These are phyloP conservation scores for Ostrea denselamellosa DNA, from an alignment of 1,140 invertebrate species.

Conservation along the genomic window DNA sequence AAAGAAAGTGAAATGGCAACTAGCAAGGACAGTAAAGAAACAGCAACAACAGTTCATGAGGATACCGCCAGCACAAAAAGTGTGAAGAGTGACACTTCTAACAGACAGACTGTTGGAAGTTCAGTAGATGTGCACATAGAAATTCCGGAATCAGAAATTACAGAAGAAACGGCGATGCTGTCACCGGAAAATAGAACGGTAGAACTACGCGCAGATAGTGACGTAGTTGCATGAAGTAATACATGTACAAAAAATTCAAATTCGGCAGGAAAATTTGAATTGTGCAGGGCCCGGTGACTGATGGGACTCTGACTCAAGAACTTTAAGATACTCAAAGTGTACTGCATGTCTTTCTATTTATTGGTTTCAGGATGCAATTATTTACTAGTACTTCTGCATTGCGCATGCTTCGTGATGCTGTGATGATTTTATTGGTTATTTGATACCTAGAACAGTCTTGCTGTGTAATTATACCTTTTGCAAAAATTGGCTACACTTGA, in stretches of 20 bases:
- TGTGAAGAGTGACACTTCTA: slow-evolving; percentile 49
- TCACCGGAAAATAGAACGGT: slow-evolving; percentile 57
- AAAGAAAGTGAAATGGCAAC: slow-evolving; percentile 44
- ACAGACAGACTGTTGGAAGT: slow-evolving; percentile 49
- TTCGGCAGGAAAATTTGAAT: slow-evolving; percentile 17
- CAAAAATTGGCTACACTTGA: not conserved
- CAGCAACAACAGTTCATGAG: slow-evolving; percentile 47
- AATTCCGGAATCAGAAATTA: slow-evolving; percentile 42
- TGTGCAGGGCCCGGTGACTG: not conserved
- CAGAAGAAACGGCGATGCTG: not conserved
- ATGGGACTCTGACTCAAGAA: slow-evolving; percentile 30
- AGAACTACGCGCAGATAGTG: slow-evolving; percentile 75
- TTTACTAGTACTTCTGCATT: slow-evolving; percentile 12
- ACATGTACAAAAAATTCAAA: slow-evolving; percentile 1
- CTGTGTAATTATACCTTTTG: not conserved
- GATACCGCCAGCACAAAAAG: slow-evolving; percentile 42
- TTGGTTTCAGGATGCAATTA: slow-evolving; percentile 47
- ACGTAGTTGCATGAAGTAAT: slow-evolving; percentile 72
- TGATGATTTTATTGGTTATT: not conserved
- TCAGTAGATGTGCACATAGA: slow-evolving; percentile 47
- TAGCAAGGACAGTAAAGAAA: slow-evolving; percentile 46
- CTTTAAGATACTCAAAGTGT: slow-evolving; percentile 11
- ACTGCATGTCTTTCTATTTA: slow-evolving; percentile 40
- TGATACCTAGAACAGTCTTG: not conserved
- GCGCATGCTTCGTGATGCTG: slow-evolving; percentile 26